These are phyloP conservation scores for Trinorchestia longiramus DNA, from an alignment of 1,140 invertebrate species.

Conservation along the genomic window DNA sequence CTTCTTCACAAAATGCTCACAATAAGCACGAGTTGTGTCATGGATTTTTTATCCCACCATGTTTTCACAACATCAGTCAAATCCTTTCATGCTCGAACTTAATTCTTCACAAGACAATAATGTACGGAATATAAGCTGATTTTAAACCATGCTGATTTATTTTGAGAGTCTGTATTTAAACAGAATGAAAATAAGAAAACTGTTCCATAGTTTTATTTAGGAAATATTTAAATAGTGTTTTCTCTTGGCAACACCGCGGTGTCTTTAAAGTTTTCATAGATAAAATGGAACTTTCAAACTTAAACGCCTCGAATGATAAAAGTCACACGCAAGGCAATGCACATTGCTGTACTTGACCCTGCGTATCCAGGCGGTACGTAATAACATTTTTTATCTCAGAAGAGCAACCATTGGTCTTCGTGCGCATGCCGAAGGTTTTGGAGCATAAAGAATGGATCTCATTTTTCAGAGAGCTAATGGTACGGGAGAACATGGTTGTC, in stretches of 20 bases:
- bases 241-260: not conserved
- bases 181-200: not conserved
- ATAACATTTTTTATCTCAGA: not conserved
- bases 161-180: too few species aligned
- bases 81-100: too few species aligned
- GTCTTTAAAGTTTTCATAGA: not conserved
- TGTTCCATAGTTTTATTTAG: not conserved
- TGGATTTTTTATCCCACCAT: too few species aligned
- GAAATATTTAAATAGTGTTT: not conserved
- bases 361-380: not conserved
- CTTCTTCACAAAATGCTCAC: too few species aligned
- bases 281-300: not conserved
- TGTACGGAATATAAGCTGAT: too few species aligned
- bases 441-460: conserved; percentile 23
- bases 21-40: too few species aligned
- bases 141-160: too few species aligned
- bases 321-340: not conserved
- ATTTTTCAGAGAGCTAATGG: conserved; percentile 49
- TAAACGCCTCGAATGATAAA: not conserved
- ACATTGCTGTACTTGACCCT: not conserved
- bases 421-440: not conserved
- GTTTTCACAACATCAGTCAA: too few species aligned
- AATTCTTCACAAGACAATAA: too few species aligned
- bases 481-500: conserved; percentile 41
- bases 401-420: conserved; percentile 15